Percentiles rank a stretch among this genome's conserved stretches.
phyloP scores from a whole-genome alignment of 2,797 vertebrate genomes.

The Aeoliscus strigatus region DNA sequence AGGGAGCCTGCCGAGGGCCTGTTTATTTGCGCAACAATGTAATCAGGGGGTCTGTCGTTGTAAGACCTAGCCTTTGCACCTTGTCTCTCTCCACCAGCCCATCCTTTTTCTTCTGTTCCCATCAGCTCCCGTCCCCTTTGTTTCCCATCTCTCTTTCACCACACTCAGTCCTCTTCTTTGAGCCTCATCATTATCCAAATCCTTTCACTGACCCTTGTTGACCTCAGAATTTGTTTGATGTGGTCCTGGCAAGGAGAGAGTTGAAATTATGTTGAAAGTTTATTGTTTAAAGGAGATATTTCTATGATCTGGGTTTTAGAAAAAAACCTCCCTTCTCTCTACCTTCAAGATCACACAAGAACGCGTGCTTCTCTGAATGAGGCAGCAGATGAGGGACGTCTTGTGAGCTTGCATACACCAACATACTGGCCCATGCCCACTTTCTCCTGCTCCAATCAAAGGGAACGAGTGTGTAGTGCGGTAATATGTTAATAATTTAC shows the following conservation, averaged over 20 bases:
- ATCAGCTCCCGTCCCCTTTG: constrained; percentile 35
- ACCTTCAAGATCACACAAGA: constrained; percentile 38
- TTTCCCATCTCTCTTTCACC: constrained; percentile 52
- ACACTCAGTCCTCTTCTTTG: constrained; percentile 51
- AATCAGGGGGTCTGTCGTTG: constrained; percentile 65
- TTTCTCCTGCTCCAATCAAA: constrained; percentile 45
- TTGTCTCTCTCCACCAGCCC: constrained; percentile 44
- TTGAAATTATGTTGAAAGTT: constrained; percentile 60
- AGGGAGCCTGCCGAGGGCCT: constrained; percentile 59
- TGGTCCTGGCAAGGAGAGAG: constrained; percentile 50
- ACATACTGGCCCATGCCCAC: constrained; percentile 31
- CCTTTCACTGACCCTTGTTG: constrained; percentile 64
- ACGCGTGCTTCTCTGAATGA: constrained; percentile 13
- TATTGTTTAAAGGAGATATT: constrained; percentile 65
- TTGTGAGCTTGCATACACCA: constrained; percentile 18
- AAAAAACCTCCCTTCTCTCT: constrained; percentile 56
- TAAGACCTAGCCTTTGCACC: constrained; percentile 62
- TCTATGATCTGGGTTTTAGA: constrained; percentile 62
- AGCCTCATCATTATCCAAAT: constrained; percentile 68
- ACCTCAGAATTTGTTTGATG: constrained; percentile 67
- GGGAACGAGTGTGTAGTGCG: constrained; percentile 27
- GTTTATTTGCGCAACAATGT: constrained; percentile 74
- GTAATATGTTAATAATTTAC: constrained; percentile 71
- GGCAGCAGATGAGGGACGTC: constrained; percentile 23
- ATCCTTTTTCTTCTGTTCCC: constrained; percentile 49